Percentiles rank a stretch among this genome's conserved stretches.
phyloP scores from a whole-genome alignment of 1,140 invertebrate species.

The Pomacea maculata region DNA sequence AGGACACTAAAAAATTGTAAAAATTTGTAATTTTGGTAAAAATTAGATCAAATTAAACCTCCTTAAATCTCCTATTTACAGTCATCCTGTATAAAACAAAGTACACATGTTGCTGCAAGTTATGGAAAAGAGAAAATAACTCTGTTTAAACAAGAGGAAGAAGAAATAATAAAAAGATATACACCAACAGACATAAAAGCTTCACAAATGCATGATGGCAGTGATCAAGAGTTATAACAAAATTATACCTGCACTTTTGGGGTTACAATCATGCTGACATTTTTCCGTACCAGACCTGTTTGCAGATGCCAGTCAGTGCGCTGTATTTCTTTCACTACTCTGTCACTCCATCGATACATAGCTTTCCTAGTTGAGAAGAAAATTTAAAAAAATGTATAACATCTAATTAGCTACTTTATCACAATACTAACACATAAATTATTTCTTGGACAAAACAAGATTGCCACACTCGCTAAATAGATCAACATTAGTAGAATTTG shows the following conservation, averaged over 20 bases:
- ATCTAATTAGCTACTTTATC: slow-evolving; percentile 1
- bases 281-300: slow-evolving; percentile 77
- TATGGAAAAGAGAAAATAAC: too few species aligned
- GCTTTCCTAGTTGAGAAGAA: slow-evolving; percentile 73
- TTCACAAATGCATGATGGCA: background rate
- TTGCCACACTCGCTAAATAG: too few species aligned
- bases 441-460: background rate
- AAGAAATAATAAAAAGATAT: background rate
- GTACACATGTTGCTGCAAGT: too few species aligned
- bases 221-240: background rate
- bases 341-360: slow-evolving; percentile 91
- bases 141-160: background rate
- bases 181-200: background rate
- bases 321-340: slow-evolving; percentile 83
- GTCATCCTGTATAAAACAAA: too few species aligned
- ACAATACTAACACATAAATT: background rate
- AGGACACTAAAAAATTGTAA: background rate
- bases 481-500: too few species aligned
- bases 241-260: slow-evolving; percentile 78
- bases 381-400: slow-evolving; percentile 15
- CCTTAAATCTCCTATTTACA: too few species aligned
- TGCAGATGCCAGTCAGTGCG: slow-evolving; percentile 86
- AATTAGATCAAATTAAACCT: too few species aligned
- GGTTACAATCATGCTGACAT: slow-evolving; percentile 91
- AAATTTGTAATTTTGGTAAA: background rate